Evolutionary conservation across 2,797 vertebrate genomes (phyloP).

Genomic region (Cottoperca gobio): DNA sequence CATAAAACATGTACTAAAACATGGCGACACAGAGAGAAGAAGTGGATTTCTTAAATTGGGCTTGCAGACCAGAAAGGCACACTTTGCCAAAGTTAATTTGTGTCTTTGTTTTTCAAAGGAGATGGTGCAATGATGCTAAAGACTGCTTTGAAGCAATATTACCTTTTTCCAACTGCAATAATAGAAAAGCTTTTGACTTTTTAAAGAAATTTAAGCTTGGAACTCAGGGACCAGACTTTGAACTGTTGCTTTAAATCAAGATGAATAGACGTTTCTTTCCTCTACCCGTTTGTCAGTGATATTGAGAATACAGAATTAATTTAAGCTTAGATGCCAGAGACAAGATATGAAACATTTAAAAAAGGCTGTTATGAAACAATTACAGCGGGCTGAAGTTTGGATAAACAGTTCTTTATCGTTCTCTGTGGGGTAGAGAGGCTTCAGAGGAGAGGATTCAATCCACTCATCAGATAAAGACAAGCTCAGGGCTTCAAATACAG

Average conservation of each 20-base stretch:
- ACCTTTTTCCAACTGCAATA: slow-evolving; percentile 30
- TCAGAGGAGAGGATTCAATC: slow-evolving; percentile 58
- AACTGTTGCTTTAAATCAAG: slow-evolving; percentile 33
- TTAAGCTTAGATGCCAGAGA: slow-evolving; percentile 44
- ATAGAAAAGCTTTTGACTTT: slow-evolving; percentile 26
- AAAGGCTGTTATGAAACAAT: slow-evolving; percentile 51
- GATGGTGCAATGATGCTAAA: slow-evolving; percentile 15
- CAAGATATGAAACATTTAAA: slow-evolving; percentile 37
- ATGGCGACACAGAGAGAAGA: slow-evolving; percentile 9
- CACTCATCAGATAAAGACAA: slow-evolving; percentile 64
- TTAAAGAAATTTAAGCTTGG: slow-evolving; percentile 16
- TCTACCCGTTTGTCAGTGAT: slow-evolving; percentile 23
- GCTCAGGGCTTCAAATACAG: slow-evolving; percentile 48
- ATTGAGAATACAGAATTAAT: slow-evolving; percentile 51
- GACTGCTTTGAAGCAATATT: slow-evolving; percentile 31
- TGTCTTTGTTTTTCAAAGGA: slow-evolving; percentile 34
- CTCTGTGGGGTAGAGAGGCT: slow-evolving; percentile 42
- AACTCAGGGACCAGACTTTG: slow-evolving; percentile 21
- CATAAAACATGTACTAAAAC: slow-evolving; percentile 45
- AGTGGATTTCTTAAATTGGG: slow-evolving; percentile 4
- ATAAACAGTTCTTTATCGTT: slow-evolving; percentile 52
- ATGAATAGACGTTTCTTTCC: slow-evolving; percentile 21
- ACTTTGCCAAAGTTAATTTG: slow-evolving; percentile 49
- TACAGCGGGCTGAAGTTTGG: slow-evolving; percentile 39
- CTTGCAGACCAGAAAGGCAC: slow-evolving; percentile 5